Conservation (phyloP, 2,113 vertebrate species). For the Actenoides lindsayi region DNA sequence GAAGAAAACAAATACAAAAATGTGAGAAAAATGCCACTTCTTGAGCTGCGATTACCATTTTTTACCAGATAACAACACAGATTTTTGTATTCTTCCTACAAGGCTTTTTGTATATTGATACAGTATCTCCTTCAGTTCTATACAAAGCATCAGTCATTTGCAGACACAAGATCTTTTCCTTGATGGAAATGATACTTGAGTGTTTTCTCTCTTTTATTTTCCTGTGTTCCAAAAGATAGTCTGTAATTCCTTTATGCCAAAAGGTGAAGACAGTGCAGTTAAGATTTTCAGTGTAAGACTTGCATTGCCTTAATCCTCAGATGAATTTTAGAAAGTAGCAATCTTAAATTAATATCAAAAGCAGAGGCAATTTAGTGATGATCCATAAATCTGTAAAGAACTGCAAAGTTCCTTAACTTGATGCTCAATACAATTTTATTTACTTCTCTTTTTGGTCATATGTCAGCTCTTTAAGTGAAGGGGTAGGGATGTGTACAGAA, state of each 20-base stretch:
- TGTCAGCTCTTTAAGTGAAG: not conserved
- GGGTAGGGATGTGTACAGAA: not conserved
- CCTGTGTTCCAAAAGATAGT: not conserved
- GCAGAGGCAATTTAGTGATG: not conserved
- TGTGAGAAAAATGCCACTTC: not conserved
- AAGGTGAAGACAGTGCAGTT: not conserved
- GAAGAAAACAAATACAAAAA: not conserved
- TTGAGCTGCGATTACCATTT: not conserved
- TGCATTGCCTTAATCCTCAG: not conserved
- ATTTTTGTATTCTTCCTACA: not conserved
- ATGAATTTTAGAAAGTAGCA: not conserved
- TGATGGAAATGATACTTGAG: not conserved
- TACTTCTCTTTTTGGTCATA: not conserved
- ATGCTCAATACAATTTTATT: not conserved
- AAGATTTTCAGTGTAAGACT: not conserved
- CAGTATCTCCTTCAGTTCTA: not conserved
- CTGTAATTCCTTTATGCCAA: not conserved
- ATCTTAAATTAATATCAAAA: slow-evolving; percentile 17
- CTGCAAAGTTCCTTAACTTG: not conserved
- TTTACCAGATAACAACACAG: not conserved
- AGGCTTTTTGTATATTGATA: not conserved
- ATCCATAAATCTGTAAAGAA: not conserved
- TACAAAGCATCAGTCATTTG: not conserved
- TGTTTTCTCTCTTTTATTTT: not conserved
- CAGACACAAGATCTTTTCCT: not conserved